Base-by-base conservation (phyloP, 2,797 vertebrate species). In the Rhinophrynus dorsalis region DNA sequence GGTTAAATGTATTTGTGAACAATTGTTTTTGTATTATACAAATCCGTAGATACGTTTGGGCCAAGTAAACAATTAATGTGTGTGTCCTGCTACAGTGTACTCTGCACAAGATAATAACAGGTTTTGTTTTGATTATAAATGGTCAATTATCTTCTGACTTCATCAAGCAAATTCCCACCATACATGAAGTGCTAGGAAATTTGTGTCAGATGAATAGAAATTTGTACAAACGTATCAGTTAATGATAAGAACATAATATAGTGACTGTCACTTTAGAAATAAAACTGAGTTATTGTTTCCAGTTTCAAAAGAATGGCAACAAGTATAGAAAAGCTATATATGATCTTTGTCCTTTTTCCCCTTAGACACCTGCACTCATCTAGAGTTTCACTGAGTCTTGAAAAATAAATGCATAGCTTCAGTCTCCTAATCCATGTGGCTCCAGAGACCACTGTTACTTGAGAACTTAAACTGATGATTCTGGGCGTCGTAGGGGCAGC, bases 371-470 rank as follows among this genome's bases (percentile, higher is more conserved):
- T 99, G 96, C 95, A 93, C 85, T 84, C 90, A 85, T 94, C 85
- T 97, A 94, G 89, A 82, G 92, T 98, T 98, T 96, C 96, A 95
- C 90, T 75, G 80, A 90, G 88, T 89, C 92, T 94, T 96, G 94
- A 94, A 97, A 97, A 97, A 97, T 94, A 94, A 96, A 95, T 93
- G 92, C 85, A 84, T 91, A 86, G 92, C 95, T 96, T 90, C 94
- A 94, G 95, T 98, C 95, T 94, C 93, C 94, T 98, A 98, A 99
- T 98, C 96, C 96, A 90, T 88, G 91, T 87, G 95, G 96, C 95
- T 98, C 95, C 93, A 90, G 90, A 89, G 91, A 93, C 93, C 91
- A 87, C 92, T 87, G 95, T 95, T 94, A 98, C 93, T 95, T 91
- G 97, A 99, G 94, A 97, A 91, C 91, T 82, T 90, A 78, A 85